phyloP scores from a whole-genome alignment of 2,113 vertebrate species.

The Oriolus oriolus region DNA sequence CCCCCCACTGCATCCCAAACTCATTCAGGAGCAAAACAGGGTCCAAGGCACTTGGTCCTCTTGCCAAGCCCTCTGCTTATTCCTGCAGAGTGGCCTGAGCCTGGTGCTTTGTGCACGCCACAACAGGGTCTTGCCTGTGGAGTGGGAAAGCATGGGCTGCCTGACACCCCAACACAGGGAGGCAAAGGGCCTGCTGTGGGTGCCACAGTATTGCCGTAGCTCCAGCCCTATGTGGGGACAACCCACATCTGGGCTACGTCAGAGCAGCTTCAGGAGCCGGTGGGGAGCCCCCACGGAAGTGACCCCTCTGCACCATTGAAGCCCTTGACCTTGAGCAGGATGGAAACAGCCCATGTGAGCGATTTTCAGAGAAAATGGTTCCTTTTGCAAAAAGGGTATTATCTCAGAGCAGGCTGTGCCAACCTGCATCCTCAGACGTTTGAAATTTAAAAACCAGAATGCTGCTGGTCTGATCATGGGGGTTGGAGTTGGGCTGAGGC shows the following conservation, averaged over 20 bases:
- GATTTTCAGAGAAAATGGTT: background rate
- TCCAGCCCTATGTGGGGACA: background rate
- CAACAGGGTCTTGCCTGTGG: background rate
- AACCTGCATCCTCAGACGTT: background rate
- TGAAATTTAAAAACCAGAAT: background rate
- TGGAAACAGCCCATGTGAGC: background rate
- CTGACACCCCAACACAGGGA: accelerated
- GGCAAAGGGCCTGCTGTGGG: background rate
- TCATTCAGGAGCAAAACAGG: background rate
- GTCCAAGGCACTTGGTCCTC: background rate
- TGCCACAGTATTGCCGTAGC: accelerated
- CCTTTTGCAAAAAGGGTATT: background rate
- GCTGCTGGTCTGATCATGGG: accelerated
- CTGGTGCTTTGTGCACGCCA: background rate
- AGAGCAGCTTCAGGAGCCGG: background rate
- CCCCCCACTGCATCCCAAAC: background rate
- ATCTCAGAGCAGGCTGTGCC: background rate
- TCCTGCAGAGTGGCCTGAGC: background rate
- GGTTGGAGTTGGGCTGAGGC: background rate
- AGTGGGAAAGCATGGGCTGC: accelerated
- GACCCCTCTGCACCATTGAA: accelerated
- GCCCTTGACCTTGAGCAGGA: background rate
- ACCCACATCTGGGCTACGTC: background rate
- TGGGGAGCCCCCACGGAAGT: background rate
- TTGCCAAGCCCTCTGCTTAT: background rate